phyloP scores from a whole-genome alignment of 2,113 vertebrate species.

The Tangachromis dhanisi region DNA sequence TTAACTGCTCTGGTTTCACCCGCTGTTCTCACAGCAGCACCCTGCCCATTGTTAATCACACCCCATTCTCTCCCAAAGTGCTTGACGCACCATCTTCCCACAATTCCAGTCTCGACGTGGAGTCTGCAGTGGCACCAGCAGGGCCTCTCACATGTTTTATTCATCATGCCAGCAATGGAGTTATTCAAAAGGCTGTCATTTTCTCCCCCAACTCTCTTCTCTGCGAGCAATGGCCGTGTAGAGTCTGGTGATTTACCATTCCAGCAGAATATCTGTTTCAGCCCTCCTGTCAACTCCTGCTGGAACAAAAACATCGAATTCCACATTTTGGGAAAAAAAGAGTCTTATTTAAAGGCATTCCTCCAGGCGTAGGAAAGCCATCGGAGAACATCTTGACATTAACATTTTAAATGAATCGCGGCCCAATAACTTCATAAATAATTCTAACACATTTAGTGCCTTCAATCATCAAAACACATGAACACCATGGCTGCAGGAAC shows the following conservation, averaged over 20 bases:
- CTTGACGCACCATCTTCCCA: slow-evolving; percentile 35
- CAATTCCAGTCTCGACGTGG: slow-evolving; percentile 35
- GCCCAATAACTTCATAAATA: not conserved
- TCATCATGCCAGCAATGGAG: slow-evolving; percentile 46
- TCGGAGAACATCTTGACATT: not conserved
- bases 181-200: slow-evolving; percentile 45
- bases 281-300: not conserved
- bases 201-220: slow-evolving; percentile 5
- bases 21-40: slow-evolving; percentile 27
- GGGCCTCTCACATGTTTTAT: slow-evolving; percentile 59
- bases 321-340: not conserved
- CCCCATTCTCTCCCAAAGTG: slow-evolving; percentile 42
- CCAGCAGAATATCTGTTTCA: not conserved
- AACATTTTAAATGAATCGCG: not conserved
- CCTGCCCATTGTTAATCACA: slow-evolving; percentile 52
- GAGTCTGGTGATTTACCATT: not conserved
- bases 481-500: not conserved
- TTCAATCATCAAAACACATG: not conserved
- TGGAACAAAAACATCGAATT: not conserved
- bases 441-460: not conserved
- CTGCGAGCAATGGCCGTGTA: slow-evolving; percentile 1
- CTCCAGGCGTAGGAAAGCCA: not conserved
- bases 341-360: not conserved
- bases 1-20: slow-evolving; percentile 6
- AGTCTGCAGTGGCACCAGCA: slow-evolving; percentile 27